Conservation (phyloP, 2,113 vertebrate genomes). For the Oceanites oceanicus region DNA sequence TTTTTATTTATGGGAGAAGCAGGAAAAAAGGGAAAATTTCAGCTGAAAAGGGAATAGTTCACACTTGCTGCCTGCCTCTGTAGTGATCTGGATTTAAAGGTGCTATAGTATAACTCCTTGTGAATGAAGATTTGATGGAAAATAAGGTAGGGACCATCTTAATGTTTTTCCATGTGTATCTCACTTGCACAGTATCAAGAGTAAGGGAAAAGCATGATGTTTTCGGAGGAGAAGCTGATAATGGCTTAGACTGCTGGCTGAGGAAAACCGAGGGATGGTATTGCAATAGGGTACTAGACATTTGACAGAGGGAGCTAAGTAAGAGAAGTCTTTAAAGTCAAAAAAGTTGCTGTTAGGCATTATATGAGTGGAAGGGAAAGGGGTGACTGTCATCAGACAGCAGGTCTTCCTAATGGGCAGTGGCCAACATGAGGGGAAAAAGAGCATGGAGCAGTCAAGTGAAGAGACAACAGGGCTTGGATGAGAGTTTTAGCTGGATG, state of each 20-base stretch:
- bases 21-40: not conserved
- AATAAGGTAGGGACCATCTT: not conserved
- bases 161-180: not conserved
- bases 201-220: not conserved
- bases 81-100: not conserved
- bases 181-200: not conserved
- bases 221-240: not conserved
- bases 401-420: not conserved
- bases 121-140: not conserved
- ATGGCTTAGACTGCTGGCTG: not conserved
- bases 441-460: not conserved
- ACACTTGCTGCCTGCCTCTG: not conserved
- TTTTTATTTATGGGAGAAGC: not conserved
- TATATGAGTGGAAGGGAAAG: not conserved
- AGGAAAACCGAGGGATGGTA: not conserved
- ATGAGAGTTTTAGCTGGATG: not conserved
- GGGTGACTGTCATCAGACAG: not conserved
- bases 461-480: not conserved
- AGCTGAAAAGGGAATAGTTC: not conserved
- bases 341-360: not conserved
- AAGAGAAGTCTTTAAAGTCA: not conserved
- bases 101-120: not conserved
- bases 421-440: not conserved
- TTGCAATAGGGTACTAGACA: not conserved
- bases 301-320: not conserved